These are phyloP conservation scores for Darevskia nairensis DNA, from an alignment of 2,797 vertebrate genomes.

Conservation along the genomic window DNA sequence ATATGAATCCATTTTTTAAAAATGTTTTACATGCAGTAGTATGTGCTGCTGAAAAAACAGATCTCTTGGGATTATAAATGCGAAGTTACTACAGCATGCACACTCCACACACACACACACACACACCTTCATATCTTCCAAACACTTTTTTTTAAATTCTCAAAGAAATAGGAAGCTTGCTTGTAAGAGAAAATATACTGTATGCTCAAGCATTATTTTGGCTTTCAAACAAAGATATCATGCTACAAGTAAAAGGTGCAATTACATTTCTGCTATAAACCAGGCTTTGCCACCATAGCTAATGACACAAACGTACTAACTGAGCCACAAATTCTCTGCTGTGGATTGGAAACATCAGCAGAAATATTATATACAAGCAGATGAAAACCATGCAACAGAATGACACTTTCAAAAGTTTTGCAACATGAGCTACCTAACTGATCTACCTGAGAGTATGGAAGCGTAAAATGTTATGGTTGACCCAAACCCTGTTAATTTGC, in stretches of 20 bases:
- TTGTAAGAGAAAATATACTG: not conserved
- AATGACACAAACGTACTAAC: not conserved
- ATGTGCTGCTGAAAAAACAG: slow-evolving; percentile 14
- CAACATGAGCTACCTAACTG: not conserved
- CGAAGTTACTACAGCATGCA: not conserved
- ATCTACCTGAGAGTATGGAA: not conserved
- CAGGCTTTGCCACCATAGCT: not conserved
- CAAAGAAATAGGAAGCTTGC: not conserved
- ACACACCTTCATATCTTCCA: slow-evolving; percentile 7
- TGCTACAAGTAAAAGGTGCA: not conserved
- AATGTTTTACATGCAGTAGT: slow-evolving; percentile 24
- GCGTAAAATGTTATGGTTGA: not conserved
- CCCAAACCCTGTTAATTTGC: not conserved
- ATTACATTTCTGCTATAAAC: not conserved
- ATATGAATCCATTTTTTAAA: slow-evolving; percentile 46
- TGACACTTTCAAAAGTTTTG: not conserved
- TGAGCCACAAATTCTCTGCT: not conserved
- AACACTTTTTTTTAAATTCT: not conserved
- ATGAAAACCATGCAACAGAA: not conserved
- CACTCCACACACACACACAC: too few species aligned
- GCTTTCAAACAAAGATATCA: not conserved
- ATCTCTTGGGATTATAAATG: slow-evolving; percentile 40
- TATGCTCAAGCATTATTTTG: not conserved
- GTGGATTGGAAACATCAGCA: not conserved
- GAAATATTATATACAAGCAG: not conserved